Evolutionary conservation across 2,113 vertebrate species (phyloP), one percentile per base, ranked within the genome.

Genomic region (Anhinga anhinga): DNA sequence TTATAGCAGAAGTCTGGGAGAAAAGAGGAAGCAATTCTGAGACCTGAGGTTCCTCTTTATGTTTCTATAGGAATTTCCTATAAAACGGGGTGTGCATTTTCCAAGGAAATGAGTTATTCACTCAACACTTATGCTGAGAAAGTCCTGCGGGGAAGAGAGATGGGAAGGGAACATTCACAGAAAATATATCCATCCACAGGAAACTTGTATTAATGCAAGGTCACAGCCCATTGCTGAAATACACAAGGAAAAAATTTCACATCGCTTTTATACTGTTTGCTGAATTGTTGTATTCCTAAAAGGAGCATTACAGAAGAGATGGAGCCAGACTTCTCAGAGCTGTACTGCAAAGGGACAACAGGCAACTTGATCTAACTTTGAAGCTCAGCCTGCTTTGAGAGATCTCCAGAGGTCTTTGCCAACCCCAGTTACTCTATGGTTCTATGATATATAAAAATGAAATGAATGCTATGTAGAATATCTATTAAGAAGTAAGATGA

Each of bases 61-160:
- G 49, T 36, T 85, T 36, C 42, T 78, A 27, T 36, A 77, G 63
- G 71, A 94, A 90, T 95, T 91, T 90, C 55, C 59, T 77, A 71
- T 77, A 67, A 88, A 86, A 59, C 30, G 23, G 53, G 74, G 42
- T 11, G 42, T 88, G 47, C 7, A 49, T 96, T 95, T 96, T 97
- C 94, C 90, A 88, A 89, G 87, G 94, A 91, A 94, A 93, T 96
- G 42, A 90, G 38, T 83, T 88, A 71, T 38, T 93, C 78, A 23
- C 59, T 80, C 67, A 73, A 66, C 66, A 56, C 14, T 90, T 91
- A 70, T 2, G 2, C 19, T 55, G 42, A 82, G 59, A 82, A 36
- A 4, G 0, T 80, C 82, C 84, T 61, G 17, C 0, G 0, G 71
- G 38, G 71, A 91, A 83, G 18, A 70, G 42, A 90, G 27, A 81